Evolutionary conservation across 2,113 vertebrate genomes (phyloP), one percentile per base, ranked within the genome.

Genomic region (Sarotherodon lohbergeri): DNA sequence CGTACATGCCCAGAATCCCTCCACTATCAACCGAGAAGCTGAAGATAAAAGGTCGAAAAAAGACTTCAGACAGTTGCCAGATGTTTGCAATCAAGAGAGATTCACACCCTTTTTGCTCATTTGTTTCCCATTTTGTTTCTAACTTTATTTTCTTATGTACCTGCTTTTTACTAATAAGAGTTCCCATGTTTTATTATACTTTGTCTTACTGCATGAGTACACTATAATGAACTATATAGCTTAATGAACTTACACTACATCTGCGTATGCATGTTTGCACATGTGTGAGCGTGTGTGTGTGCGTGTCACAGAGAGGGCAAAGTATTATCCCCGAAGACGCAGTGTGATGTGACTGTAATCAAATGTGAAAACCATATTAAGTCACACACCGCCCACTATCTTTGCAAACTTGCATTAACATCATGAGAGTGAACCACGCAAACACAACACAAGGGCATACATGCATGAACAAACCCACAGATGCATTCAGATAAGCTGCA

Each of bases 311-410:
- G 16, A 54, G 11, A 43, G 55, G 22, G 24, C 32, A n/a, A 68
- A 71, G 68, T 79, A 52, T 87, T 76, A 85, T 86, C 90, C 90
- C 92, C 29, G 80, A 86, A 91, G 90, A 89, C 71, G 41, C 79
- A 78, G 39, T 63, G 80, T 84, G 78, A 92, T 83, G 27, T 94
- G 93, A 95, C 80, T 46, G 5, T 91, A 90, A 95, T 95, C 54
- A 78, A 91, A 91, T 89, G 89, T 91, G 95, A 95, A 91, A 91
- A 85, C 68, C 86, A 59, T 86, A 92, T 92, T 89, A 93, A 92
- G 91, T 92, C 83, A 83, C 86, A 92, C 83, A 59, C 86, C 68
- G 59, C 88, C 92, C 82, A 90, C 90, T 85, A 91, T 89, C 85
- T 91, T 88, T 91, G 81, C 91, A 93, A 86, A 92, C 87, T 85